A percentile compares a stretch with the other conserved stretches of the same genome.
These are phyloP conservation scores for Diarsia brunnea DNA, from an alignment of 2,888 invertebrate species.

Conservation along the genomic window DNA sequence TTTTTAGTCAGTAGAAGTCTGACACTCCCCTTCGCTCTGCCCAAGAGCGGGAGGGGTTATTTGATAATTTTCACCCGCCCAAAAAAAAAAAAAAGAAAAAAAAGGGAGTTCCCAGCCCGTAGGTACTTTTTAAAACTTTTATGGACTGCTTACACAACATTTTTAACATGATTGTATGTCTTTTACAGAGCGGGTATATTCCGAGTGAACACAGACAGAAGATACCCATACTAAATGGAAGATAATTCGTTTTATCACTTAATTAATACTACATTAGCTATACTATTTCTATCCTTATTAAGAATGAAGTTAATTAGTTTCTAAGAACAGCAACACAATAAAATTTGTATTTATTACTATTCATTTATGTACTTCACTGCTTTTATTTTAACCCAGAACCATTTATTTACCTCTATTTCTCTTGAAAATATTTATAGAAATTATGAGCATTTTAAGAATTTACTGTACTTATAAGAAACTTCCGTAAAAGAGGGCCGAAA, in stretches of 20 bases:
- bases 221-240: conserved; percentile 67
- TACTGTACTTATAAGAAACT: background rate
- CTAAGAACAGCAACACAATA: conserved; percentile 16
- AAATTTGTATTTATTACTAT: background rate
- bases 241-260: background rate
- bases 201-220: conserved; percentile 76
- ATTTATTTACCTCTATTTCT: accelerated
- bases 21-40: too few relatives aligned
- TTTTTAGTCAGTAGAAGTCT: too few relatives aligned
- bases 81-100: too few relatives aligned
- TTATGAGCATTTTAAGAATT: background rate
- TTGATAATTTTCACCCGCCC: too few relatives aligned
- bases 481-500: background rate
- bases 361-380: background rate
- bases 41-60: too few relatives aligned
- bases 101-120: too few relatives aligned
- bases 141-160: background rate
- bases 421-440: background rate
- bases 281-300: background rate
- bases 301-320: background rate
- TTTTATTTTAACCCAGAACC: conserved; percentile 13
- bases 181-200: conserved; percentile 79
- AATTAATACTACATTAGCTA: background rate
- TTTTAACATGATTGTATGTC: conserved; percentile 5
- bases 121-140: too few relatives aligned